Conservation (phyloP, 2,888 invertebrate species). For the Bellardia bayeri region DNA sequence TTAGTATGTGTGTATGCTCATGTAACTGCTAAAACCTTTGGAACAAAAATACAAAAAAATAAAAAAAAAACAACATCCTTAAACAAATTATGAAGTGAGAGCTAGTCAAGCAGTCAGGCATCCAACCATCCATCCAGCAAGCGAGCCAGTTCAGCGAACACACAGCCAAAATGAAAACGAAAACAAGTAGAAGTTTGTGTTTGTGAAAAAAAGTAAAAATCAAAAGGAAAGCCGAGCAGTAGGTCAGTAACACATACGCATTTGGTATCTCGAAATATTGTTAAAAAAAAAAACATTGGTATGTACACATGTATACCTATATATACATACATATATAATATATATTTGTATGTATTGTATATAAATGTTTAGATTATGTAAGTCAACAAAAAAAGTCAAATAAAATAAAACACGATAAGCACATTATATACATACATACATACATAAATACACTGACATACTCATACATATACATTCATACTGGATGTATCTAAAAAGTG, state of each 20-base stretch:
- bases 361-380: constrained; percentile 64
- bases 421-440: constrained; percentile 31
- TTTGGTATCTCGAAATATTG: constrained; percentile 44
- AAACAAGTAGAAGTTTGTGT: constrained; percentile 40
- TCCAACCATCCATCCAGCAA: constrained; percentile 41
- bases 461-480: neutral
- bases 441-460: constrained; percentile 2
- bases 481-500: neutral
- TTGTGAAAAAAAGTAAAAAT: constrained; percentile 23
- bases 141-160: constrained; percentile 49
- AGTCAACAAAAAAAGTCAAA: constrained; percentile 44
- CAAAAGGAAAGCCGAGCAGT: constrained; percentile 67
- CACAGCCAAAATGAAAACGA: constrained; percentile 62
- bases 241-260: constrained; percentile 72
- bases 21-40: constrained; percentile 18
- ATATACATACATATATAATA: neutral
- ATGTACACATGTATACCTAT: constrained; percentile 8
- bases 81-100: constrained; percentile 51
- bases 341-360: constrained; percentile 24
- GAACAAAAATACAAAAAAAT: neutral
- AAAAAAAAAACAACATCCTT: constrained; percentile 27
- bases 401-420: constrained; percentile 26
- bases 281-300: constrained; percentile 9
- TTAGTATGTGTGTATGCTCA: constrained; percentile 4
- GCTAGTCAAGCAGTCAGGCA: constrained; percentile 27